Conservation (phyloP, 1,140 invertebrate genomes). For the Vanessa atalanta region DNA sequence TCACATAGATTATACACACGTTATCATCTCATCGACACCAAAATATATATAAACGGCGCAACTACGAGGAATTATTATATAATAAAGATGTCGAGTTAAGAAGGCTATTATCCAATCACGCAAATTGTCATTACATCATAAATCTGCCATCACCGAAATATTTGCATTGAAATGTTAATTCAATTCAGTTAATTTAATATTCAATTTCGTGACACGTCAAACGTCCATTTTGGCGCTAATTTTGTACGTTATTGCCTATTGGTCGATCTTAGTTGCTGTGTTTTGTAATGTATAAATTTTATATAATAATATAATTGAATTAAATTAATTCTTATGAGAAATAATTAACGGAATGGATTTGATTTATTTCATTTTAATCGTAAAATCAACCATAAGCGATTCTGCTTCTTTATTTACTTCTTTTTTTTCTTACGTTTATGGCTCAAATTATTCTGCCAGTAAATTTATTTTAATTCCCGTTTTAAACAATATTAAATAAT, state of each 20-base stretch:
- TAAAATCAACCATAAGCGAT: too few relatives aligned
- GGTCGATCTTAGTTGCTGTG: too few relatives aligned
- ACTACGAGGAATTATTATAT: background rate
- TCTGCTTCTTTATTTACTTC: too few relatives aligned
- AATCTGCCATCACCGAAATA: background rate
- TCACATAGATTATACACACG: background rate
- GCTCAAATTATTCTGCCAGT: too few relatives aligned
- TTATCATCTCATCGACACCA: background rate
- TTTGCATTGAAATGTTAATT: background rate
- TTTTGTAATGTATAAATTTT: too few relatives aligned
- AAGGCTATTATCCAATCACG: background rate
- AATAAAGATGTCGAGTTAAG: conserved; percentile 6
- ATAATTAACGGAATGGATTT: too few relatives aligned
- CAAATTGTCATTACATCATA: background rate
- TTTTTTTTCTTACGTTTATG: too few relatives aligned
- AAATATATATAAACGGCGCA: background rate
- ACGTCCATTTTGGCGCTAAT: background rate
- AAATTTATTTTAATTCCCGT: too few relatives aligned
- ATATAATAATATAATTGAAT: too few relatives aligned
- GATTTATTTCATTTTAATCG: too few relatives aligned
- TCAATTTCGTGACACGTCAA: conserved; percentile 2
- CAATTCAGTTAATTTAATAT: conserved; percentile 6
- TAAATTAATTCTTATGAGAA: too few relatives aligned
- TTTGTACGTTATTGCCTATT: background rate
- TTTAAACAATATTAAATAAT: too few relatives aligned